Percentiles rank a stretch among this genome's conserved stretches.
Evolutionary conservation across 1,140 invertebrate species (phyloP).

Genomic region (Pollicipes pollicipes): DNA sequence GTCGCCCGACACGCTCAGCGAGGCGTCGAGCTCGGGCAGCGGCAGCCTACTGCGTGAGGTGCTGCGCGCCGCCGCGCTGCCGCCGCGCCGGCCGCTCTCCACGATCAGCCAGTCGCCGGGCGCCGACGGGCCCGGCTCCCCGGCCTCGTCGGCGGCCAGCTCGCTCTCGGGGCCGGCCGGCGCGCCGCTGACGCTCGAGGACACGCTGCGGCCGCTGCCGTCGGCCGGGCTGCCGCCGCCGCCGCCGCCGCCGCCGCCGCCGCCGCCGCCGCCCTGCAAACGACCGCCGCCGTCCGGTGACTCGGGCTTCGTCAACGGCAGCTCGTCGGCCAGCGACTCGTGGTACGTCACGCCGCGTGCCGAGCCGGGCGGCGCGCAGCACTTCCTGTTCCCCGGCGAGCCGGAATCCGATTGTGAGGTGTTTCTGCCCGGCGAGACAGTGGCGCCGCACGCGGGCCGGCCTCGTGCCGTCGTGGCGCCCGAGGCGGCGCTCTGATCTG

Average conservation of each 20-base stretch:
- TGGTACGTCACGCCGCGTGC: not conserved
- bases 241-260: too few species aligned
- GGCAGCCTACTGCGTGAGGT: constrained; percentile 38
- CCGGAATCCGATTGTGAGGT: not conserved
- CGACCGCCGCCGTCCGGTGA: not conserved
- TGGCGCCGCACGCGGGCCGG: too few species aligned
- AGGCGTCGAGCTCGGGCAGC: constrained; percentile 51
- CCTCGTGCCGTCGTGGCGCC: not conserved
- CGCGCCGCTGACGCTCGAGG: not conserved
- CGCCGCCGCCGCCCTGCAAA: not conserved
- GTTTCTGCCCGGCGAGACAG: not conserved
- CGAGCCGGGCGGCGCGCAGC: too few species aligned
- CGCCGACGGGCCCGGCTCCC: not conserved
- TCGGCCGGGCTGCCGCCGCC: too few species aligned
- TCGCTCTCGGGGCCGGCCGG: too few species aligned
- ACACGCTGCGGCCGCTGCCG: too few species aligned
- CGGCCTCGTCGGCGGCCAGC: not conserved
- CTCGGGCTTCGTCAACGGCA: not conserved
- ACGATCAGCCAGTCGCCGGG: not conserved
- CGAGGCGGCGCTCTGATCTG: too few species aligned
- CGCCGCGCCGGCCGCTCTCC: not conserved
- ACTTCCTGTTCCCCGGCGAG: not conserved
- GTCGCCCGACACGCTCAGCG: constrained; percentile 65
- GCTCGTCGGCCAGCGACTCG: not conserved
- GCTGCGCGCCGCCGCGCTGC: constrained; percentile 36